Percentiles rank a stretch among this genome's conserved stretches.
phyloP scores from a whole-genome alignment of 2,113 vertebrate genomes.

The Tachuris rubrigastra region DNA sequence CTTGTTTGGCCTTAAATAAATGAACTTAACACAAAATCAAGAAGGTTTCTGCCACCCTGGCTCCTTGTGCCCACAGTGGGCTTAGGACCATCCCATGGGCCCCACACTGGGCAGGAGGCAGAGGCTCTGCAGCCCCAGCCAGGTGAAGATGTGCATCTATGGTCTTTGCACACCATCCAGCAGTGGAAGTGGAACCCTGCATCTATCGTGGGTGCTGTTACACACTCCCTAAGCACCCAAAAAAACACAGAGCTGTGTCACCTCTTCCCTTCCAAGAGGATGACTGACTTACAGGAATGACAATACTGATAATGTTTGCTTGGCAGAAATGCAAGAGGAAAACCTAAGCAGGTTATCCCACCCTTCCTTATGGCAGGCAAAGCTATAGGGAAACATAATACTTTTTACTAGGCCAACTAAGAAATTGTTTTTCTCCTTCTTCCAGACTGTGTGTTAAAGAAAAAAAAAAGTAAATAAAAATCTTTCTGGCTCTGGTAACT shows the following conservation, averaged over 20 bases:
- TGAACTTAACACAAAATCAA: background rate
- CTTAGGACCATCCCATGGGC: background rate
- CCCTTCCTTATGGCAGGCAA: background rate
- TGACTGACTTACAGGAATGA: background rate
- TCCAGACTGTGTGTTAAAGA: background rate
- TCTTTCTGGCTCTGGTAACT: background rate
- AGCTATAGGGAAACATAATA: background rate
- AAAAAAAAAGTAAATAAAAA: background rate
- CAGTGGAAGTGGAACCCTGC: accelerated
- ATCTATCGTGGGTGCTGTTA: background rate
- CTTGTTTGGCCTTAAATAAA: background rate
- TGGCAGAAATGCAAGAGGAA: background rate
- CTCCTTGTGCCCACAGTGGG: background rate
- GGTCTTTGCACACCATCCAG: background rate
- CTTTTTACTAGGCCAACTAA: background rate
- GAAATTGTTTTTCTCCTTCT: background rate
- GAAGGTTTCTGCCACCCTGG: background rate
- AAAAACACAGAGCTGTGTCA: background rate
- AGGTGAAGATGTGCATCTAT: background rate
- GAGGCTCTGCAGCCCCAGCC: background rate
- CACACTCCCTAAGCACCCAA: accelerated
- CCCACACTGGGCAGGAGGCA: background rate
- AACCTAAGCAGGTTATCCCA: background rate
- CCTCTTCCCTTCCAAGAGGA: background rate
- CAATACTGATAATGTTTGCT: background rate